These are phyloP conservation scores for Empidonax traillii DNA, from an alignment of 2,113 vertebrate species.

Conservation along the genomic window DNA sequence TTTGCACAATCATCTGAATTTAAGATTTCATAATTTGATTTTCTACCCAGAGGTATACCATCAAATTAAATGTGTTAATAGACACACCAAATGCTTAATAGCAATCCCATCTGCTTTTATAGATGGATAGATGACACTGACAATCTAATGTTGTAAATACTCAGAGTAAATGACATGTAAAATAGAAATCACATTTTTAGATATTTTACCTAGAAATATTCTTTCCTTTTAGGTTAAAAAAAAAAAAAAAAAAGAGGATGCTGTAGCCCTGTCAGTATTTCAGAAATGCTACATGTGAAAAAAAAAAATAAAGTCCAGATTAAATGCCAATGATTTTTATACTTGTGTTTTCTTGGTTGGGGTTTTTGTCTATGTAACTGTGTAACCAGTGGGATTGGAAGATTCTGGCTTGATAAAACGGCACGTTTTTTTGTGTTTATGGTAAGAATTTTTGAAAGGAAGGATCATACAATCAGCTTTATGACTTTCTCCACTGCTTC, in stretches of 20 bases:
- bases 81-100: neutral
- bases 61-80: neutral
- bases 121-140: neutral
- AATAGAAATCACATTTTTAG: neutral
- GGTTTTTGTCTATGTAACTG: neutral
- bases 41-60: neutral
- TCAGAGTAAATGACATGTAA: neutral
- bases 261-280: neutral
- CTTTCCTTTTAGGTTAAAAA: neutral
- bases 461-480: neutral
- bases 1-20: neutral
- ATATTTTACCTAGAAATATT: neutral
- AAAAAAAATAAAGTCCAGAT: neutral
- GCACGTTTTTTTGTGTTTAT: neutral
- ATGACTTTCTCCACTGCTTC: neutral
- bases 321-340: neutral
- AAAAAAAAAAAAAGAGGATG: neutral
- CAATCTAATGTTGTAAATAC: neutral
- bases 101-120: neutral
- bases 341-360: accelerated
- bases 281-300: neutral
- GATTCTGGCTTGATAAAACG: neutral
- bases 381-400: neutral
- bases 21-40: neutral
- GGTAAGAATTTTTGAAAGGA: neutral